Percentiles rank a stretch among this genome's conserved stretches.
phyloP scores from a whole-genome alignment of 2,113 vertebrate species.

The Charina bottae region DNA sequence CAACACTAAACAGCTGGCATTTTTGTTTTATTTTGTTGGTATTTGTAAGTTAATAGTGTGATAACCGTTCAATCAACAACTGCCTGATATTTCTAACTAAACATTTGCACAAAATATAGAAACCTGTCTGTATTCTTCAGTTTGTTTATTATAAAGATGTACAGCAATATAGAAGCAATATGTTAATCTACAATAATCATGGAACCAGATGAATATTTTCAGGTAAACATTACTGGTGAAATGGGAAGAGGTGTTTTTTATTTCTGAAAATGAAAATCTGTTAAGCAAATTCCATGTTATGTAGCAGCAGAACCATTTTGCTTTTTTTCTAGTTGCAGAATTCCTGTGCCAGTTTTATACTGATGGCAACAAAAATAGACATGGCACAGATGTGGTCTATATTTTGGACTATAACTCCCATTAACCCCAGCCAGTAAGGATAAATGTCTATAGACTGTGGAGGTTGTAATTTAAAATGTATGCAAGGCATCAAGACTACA shows the following conservation, averaged over 20 bases:
- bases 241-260: background rate
- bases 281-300: background rate
- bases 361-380: background rate
- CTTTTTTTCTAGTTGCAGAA: background rate
- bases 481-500: too few species aligned
- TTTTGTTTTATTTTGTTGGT: background rate
- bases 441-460: too few species aligned
- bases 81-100: background rate
- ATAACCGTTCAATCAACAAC: background rate
- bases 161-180: background rate
- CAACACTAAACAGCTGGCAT: background rate
- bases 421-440: too few species aligned
- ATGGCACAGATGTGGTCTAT: too few species aligned
- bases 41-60: background rate
- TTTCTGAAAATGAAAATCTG: background rate
- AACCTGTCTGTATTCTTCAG: background rate
- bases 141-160: background rate
- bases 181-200: background rate
- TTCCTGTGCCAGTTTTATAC: background rate
- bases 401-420: too few species aligned
- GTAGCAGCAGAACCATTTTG: background rate
- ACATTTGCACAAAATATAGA: background rate
- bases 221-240: background rate
- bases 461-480: too few species aligned
- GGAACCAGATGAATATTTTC: background rate